Base-by-base conservation (phyloP, 2,797 vertebrate species). In the Myoxocephalus aenaeus region DNA sequence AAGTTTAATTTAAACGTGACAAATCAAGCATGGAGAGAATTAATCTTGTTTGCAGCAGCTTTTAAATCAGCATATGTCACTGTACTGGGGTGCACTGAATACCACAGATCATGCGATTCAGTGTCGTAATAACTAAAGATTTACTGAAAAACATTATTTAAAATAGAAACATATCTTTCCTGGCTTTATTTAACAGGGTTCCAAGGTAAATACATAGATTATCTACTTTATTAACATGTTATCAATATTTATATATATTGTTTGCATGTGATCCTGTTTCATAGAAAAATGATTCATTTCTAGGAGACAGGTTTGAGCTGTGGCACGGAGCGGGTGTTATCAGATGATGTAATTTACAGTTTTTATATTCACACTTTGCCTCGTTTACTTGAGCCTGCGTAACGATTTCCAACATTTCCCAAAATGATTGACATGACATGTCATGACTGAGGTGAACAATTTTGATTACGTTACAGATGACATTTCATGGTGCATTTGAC, bases 1-100 rank as follows among this genome's bases (percentile, higher is more conserved):
- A 69, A 34, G 18, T 65, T 68, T 65, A 14, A 40, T 18, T 67
- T 3, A 62, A 40, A 57, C 40, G n/a, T 61, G 40, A 36, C 25
- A 53, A 54, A 25, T 63, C 20, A n/a, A 56, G 18, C 7, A 20
- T 27, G 15, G 15, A 64, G 5, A 10, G 11, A 15, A 34, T 29
- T 20, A 2, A 61, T 74, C 29, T 42, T 27, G 48, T 65, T 62
- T 51, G 15, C 22, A 58, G 34, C 34, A 70, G 54, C 68, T 20
- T 70, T 66, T 44, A 11, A 59, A 76, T 77, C 34, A 46, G 63
- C 66, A 46, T 57, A 20, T 69, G 65, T 64, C 18, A 15, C 54
- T 36, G 66, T n/a, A 53, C 18, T 53, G 13, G 25, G 54, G 15
- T 57, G 25, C 15, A 32, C 27, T 77, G 48, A 40, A 69, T 34